phyloP scores from a whole-genome alignment of 2,888 invertebrate genomes.

The Salticus scenicus region DNA sequence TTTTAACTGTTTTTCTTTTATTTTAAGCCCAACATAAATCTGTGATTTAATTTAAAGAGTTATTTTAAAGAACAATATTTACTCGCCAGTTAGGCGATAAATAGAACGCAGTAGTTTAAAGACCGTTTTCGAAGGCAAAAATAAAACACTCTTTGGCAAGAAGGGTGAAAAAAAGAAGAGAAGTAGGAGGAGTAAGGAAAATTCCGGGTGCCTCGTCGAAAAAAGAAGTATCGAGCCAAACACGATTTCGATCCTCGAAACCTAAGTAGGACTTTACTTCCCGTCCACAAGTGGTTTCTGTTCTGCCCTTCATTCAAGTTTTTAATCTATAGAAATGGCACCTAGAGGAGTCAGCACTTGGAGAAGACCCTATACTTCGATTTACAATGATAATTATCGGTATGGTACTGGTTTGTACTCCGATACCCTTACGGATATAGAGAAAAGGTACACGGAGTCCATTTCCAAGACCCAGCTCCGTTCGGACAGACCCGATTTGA shows the following conservation, averaged over 20 bases:
- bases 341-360: slow-evolving; percentile 68
- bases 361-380: slow-evolving; percentile 71
- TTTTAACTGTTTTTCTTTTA: no score
- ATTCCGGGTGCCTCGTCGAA: slow-evolving; percentile 28
- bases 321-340: slow-evolving; percentile 60
- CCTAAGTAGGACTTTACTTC: slow-evolving; percentile 8
- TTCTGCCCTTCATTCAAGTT: neutral
- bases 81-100: slow-evolving; percentile 14
- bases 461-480: slow-evolving; percentile 69
- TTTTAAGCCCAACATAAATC: no score
- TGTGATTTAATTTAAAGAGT: no score
- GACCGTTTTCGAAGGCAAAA: neutral
- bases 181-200: slow-evolving; percentile 42
- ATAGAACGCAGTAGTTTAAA: neutral
- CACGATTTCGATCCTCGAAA: neutral
- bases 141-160: slow-evolving; percentile 21
- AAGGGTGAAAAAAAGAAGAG: slow-evolving; percentile 7
- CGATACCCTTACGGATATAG: slow-evolving; percentile 71
- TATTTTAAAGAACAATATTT: neutral
- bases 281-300: neutral
- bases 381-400: slow-evolving; percentile 72
- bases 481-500: slow-evolving; percentile 70
- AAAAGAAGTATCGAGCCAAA: slow-evolving; percentile 22
- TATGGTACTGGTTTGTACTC: slow-evolving; percentile 72
- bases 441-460: slow-evolving; percentile 71